These are phyloP conservation scores for Phataginus tetradactyla DNA, from an alignment of 2,797 vertebrate genomes.

Conservation along the genomic window DNA sequence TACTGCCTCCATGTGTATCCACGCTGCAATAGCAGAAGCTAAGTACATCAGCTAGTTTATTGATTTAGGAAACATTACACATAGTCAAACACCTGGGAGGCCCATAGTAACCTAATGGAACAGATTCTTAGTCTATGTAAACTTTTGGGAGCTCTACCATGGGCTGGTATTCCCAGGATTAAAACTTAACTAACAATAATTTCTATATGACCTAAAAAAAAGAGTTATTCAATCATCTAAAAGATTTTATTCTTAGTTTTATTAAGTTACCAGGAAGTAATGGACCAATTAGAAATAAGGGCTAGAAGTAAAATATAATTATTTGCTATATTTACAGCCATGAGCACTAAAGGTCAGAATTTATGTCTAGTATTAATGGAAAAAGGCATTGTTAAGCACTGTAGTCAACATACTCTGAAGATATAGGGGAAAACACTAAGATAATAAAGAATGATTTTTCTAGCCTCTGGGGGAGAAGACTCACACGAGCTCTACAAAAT, in stretches of 20 bases:
- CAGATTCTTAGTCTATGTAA: not conserved
- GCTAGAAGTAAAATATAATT: conserved; percentile 17
- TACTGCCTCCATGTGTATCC: not conserved
- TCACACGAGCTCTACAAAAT: not conserved
- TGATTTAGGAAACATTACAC: not conserved
- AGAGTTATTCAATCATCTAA: not conserved
- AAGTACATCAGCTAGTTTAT: not conserved
- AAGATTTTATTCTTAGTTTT: not conserved
- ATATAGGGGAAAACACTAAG: not conserved
- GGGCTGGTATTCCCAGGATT: not conserved
- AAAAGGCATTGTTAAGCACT: not conserved
- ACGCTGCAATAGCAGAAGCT: not conserved
- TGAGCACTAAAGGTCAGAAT: conserved; percentile 9
- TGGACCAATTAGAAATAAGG: not conserved
- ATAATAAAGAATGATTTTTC: not conserved
- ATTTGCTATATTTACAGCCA: not conserved
- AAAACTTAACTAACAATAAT: conserved; percentile 1
- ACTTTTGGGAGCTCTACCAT: not conserved
- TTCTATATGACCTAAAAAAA: not conserved
- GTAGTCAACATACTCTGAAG: not conserved
- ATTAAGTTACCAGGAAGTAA: conserved; percentile 20
- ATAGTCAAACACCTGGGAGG: not conserved
- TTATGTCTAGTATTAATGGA: not conserved
- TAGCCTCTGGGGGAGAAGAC: not conserved
- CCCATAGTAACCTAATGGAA: not conserved